Base-by-base conservation (phyloP, 2,888 invertebrate species). In the Cacoxenus indagator region DNA sequence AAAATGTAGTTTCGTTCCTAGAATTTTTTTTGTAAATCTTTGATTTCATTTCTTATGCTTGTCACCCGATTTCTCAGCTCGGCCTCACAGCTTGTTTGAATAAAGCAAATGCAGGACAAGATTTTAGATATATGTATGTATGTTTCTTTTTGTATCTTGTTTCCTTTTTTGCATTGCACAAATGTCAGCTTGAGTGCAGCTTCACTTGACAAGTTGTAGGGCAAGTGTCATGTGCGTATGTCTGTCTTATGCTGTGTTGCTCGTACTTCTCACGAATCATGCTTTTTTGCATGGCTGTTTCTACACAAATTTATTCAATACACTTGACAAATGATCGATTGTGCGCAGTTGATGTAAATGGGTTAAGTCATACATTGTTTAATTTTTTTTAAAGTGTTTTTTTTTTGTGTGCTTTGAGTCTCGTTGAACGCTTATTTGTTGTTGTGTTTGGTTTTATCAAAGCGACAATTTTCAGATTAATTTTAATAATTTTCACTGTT, bases 391-490 rank as follows among this genome's bases (percentile, higher is more conserved):
- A 59, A 17, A 31, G 3, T 9, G 19, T 31, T 31, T 37, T 59
- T 59, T 31, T 17, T 19, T 31, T 19, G 5, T 29, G 29, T 59
- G 29, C n/a, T 59, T 4, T 19, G 22, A 31, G 5, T 51, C 9
- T 17, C 51, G 9, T 51, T 51, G 17, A 19, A 11, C 17, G 51
- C 22, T 51, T 51, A 1, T 46, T 4, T 46, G 11, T 2, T 46
- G 17, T 2, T 17, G 8, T 43, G 43, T 43, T n/a, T 43, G n/a
- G 9, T 55, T 22, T 27, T 55, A 26, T 55, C 11, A 27, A 27
- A n/a, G 74, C 74, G 72, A 77, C 79, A 79, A 80, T 81, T 80
- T 82, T 80, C 78, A 75, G 77, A 80, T 81, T 80, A 79, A 80
- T 80, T 80, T 80, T 81, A 78, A 81, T 64, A 64, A 64, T 27